Evolutionary conservation across 2,888 invertebrate species (phyloP).

Genomic region (Cataglyphis cursor): DNA sequence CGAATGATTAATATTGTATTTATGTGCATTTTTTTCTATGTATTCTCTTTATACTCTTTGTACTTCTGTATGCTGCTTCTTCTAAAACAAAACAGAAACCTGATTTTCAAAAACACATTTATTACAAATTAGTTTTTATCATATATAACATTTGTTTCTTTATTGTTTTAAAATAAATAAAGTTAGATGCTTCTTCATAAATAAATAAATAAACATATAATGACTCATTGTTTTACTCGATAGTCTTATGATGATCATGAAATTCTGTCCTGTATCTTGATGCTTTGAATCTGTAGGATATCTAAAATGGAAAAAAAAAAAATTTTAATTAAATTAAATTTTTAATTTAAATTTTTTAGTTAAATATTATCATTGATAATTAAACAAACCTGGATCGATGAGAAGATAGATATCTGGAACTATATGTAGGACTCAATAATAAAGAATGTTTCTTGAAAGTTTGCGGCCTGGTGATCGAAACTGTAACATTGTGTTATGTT

Average conservation of each 20-base stretch:
- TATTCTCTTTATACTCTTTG: slow-evolving; percentile 45
- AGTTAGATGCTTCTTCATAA: neutral
- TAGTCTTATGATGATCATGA: slow-evolving; percentile 25
- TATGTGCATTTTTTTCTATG: slow-evolving; percentile 25
- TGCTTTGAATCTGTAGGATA: too few species aligned
- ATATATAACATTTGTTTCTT: slow-evolving; percentile 3
- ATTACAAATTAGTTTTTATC: neutral
- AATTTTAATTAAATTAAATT: too few species aligned
- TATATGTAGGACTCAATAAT: slow-evolving; percentile 49
- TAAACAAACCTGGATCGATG: slow-evolving; percentile 62
- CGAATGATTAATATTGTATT: slow-evolving; percentile 42
- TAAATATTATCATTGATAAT: neutral
- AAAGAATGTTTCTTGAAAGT: slow-evolving; percentile 42
- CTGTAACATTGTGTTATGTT: slow-evolving; percentile 30
- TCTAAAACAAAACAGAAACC: neutral
- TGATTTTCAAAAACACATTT: neutral
- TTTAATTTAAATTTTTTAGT: too few species aligned
- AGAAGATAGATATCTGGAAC: slow-evolving; percentile 44
- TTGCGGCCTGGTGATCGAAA: slow-evolving; percentile 19
- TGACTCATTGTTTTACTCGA: slow-evolving; percentile 50
- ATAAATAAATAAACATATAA: neutral
- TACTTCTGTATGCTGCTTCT: slow-evolving; percentile 41
- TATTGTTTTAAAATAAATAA: neutral
- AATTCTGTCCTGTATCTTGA: too few species aligned
- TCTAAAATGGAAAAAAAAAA: too few species aligned